Percentiles rank a stretch among this genome's conserved stretches.
Conservation (phyloP, 2,113 vertebrate species). For the Prinia subflava region DNA sequence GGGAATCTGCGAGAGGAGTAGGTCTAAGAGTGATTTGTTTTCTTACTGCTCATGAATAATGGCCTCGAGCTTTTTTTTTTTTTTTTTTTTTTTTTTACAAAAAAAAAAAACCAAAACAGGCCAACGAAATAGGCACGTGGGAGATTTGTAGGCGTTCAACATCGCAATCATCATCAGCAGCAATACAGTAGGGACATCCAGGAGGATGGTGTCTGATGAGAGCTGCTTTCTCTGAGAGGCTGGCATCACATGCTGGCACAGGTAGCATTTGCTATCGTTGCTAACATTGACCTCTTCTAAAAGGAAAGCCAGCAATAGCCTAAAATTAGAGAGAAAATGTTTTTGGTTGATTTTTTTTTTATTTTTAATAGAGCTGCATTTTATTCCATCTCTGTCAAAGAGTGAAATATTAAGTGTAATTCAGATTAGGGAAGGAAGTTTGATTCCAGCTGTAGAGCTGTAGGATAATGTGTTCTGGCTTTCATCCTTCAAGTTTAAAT, state of each 20-base stretch:
- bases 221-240: conserved; percentile 7
- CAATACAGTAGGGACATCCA: not conserved
- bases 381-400: conserved; percentile 24
- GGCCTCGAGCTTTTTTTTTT: not conserved
- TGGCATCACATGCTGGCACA: not conserved
- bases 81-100: not conserved
- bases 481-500: conserved; percentile 50
- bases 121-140: conserved; percentile 41
- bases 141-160: conserved; percentile 57
- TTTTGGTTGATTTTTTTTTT: not conserved
- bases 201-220: conserved; percentile 2
- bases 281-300: not conserved
- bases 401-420: not conserved
- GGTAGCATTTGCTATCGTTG: not conserved
- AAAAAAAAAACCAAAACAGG: not conserved
- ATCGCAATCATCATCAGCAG: conserved; percentile 18
- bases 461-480: conserved; percentile 27
- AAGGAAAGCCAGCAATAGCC: not conserved
- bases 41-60: conserved; percentile 70
- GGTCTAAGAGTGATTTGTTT: conserved; percentile 70
- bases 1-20: conserved; percentile 73
- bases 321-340: not conserved
- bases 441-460: conserved; percentile 1
- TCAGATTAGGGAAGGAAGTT: conserved; percentile 36
- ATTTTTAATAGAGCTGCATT: not conserved